Conservation (phyloP, 2,113 vertebrate species). For the Oxygymnocypris stewartii region DNA sequence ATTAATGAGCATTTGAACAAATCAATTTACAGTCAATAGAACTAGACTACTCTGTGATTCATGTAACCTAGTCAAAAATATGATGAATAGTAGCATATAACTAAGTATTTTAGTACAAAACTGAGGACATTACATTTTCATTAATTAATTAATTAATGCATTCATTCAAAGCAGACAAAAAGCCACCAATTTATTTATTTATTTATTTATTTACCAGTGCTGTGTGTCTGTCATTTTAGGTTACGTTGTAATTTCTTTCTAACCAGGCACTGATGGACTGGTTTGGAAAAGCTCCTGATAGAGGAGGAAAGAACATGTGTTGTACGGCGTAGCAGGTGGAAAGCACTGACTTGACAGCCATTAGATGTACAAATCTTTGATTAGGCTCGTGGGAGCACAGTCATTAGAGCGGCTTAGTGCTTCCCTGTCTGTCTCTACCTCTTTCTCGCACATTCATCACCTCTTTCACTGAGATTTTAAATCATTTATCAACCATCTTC, state of each 20-base stretch:
- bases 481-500: conserved; percentile 22
- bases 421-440: conserved; percentile 62
- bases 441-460: neutral
- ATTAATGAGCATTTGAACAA: too few relatives aligned
- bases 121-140: neutral
- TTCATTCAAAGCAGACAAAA: neutral
- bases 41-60: too few relatives aligned
- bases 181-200: too few relatives aligned
- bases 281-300: conserved; percentile 73
- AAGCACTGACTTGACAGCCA: conserved; percentile 89
- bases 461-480: conserved; percentile 30
- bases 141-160: too few relatives aligned
- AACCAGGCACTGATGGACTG: conserved; percentile 78
- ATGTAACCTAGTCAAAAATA: too few relatives aligned
- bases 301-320: conserved; percentile 80
- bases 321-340: conserved; percentile 85
- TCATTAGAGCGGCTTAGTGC: conserved; percentile 82
- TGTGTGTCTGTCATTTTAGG: conserved; percentile 67
- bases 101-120: too few relatives aligned
- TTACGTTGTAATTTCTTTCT: conserved; percentile 78
- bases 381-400: conserved; percentile 85
- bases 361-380: conserved; percentile 94
- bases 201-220: neutral
- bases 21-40: too few relatives aligned
- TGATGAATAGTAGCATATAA: too few relatives aligned